Percentiles rank a stretch among this genome's conserved stretches.
Evolutionary conservation across 2,888 invertebrate genomes (phyloP).

Genomic region (Hipparchia semele): DNA sequence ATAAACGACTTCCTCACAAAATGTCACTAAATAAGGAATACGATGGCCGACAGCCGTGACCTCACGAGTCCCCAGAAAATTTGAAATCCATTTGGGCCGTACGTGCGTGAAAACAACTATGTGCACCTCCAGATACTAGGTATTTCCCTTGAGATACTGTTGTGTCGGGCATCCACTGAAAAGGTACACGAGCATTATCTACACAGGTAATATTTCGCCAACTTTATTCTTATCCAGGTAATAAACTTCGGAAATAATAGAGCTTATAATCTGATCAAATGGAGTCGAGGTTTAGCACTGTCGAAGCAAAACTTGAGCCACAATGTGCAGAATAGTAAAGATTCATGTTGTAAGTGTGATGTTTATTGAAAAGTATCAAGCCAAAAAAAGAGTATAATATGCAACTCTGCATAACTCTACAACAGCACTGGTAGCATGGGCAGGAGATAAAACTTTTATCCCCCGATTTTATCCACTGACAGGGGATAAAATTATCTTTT

Average conservation of each 20-base stretch:
- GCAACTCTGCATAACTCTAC: too few relatives aligned
- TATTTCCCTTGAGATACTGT: conserved; percentile 29
- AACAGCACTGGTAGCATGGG: too few relatives aligned
- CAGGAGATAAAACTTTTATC: too few relatives aligned
- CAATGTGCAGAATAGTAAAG: neutral
- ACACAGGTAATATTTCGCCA: neutral
- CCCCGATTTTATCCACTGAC: too few relatives aligned
- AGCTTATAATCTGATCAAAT: conserved; percentile 1
- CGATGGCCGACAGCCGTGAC: conserved; percentile 63
- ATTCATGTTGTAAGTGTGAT: too few relatives aligned
- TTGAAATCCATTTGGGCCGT: conserved; percentile 62
- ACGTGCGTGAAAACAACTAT: conserved; percentile 70
- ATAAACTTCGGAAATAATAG: neutral
- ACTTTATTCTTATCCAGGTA: conserved; percentile 10
- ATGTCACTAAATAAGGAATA: conserved; percentile 45
- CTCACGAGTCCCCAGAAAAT: conserved; percentile 68
- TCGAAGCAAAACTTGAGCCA: neutral
- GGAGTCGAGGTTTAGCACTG: neutral
- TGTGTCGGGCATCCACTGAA: conserved; percentile 6
- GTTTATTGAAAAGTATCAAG: too few relatives aligned
- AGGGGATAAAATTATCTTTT: too few relatives aligned
- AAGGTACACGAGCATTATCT: conserved; percentile 10
- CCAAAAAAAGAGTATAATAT: too few relatives aligned
- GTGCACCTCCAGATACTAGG: conserved; percentile 35
- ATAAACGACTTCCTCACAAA: conserved; percentile 55